Evolutionary conservation across 2,888 invertebrate species (phyloP).

Genomic region (Caenorhabditis drosophilae): DNA sequence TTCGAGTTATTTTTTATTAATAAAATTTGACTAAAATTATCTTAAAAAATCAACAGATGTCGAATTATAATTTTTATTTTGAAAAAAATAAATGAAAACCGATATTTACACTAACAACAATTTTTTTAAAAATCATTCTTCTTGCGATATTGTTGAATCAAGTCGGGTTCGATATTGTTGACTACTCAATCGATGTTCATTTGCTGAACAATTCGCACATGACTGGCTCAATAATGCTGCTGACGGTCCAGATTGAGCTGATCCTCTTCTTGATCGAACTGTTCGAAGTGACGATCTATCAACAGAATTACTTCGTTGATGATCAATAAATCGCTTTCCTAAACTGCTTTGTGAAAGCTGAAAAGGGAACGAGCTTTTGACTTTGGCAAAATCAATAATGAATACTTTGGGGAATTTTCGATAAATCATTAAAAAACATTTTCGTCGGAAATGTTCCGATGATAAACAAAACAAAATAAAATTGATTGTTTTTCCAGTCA

Average conservation of each 20-base stretch:
- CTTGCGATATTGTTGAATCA: constrained; percentile 19
- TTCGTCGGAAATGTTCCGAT: constrained; percentile 64
- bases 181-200: background rate
- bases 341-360: constrained; percentile 50
- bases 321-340: constrained; percentile 41
- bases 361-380: constrained; percentile 4
- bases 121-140: background rate
- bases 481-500: constrained; percentile 66
- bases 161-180: constrained; percentile 18
- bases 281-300: constrained; percentile 46
- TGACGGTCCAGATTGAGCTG: constrained; percentile 13
- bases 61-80: too few species aligned
- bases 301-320: constrained; percentile 24
- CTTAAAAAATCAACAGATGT: too few species aligned
- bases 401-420: constrained; percentile 60
- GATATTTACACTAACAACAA: background rate
- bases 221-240: constrained; percentile 8
- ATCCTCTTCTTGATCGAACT: constrained; percentile 36
- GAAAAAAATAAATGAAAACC: background rate
- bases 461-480: constrained; percentile 66
- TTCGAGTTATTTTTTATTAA: too few species aligned
- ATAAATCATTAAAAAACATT: constrained; percentile 57
- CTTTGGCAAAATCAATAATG: background rate
- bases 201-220: constrained; percentile 13
- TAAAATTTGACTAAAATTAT: too few species aligned